A percentile compares a stretch with the other conserved stretches of the same genome.
These are phyloP conservation scores for Drosophila phalerata DNA, from an alignment of 2,888 invertebrate species.

Conservation along the genomic window DNA sequence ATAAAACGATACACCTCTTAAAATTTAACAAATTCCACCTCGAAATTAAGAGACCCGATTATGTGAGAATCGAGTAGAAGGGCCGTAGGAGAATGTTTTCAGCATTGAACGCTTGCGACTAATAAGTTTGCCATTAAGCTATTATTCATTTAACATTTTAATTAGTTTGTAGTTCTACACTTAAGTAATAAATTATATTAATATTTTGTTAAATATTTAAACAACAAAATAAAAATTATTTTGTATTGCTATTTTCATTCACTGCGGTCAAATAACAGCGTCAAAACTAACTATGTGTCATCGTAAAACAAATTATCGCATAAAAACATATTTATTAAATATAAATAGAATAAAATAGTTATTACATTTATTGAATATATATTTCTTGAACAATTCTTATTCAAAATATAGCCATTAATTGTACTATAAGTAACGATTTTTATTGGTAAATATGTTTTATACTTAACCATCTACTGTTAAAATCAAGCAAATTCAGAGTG, in stretches of 20 bases:
- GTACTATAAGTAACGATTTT: too few species aligned
- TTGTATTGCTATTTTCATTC: not conserved
- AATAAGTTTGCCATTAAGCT: constrained; percentile 4
- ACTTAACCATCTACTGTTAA: too few species aligned
- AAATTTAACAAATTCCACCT: too few species aligned
- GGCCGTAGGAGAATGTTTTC: constrained; percentile 15
- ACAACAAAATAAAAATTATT: not conserved
- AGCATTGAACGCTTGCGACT: not conserved
- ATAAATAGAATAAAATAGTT: too few species aligned
- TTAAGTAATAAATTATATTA: not conserved
- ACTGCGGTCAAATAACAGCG: too few species aligned
- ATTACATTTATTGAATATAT: not conserved
- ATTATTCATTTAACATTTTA: constrained; percentile 13
- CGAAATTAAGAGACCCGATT: constrained; percentile 24
- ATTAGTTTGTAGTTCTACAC: not conserved
- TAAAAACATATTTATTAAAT: too few species aligned
- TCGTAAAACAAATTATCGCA: too few species aligned
- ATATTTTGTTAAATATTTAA: constrained; percentile 18
- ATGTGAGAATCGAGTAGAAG: constrained; percentile 41
- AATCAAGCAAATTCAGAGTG: too few species aligned
- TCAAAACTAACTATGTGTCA: too few species aligned
- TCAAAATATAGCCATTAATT: too few species aligned
- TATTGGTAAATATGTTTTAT: too few species aligned
- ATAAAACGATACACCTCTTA: too few species aligned
- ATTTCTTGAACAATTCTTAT: not conserved